A percentile compares a stretch with the other conserved stretches of the same genome.
These are phyloP conservation scores for Bradypodion pumilum DNA, from an alignment of 2,797 vertebrate genomes.

Conservation along the genomic window DNA sequence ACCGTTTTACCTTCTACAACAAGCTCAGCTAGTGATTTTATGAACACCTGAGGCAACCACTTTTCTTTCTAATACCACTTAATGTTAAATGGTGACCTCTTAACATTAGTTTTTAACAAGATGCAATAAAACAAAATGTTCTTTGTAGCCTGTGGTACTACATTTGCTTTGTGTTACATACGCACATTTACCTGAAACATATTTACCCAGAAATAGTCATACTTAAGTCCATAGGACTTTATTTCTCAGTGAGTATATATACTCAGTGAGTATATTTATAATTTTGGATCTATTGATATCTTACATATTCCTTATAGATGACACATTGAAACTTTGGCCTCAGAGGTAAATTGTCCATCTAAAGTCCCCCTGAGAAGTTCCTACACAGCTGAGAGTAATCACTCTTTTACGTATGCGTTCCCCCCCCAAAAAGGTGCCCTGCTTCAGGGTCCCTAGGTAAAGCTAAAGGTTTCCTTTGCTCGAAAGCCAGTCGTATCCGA, in stretches of 20 bases:
- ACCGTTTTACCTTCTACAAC: conserved; percentile 17
- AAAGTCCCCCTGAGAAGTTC: background rate
- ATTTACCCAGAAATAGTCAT: conserved; percentile 28
- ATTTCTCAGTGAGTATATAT: background rate
- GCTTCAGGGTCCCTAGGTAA: background rate
- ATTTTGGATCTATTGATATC: background rate
- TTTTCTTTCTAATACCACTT: background rate
- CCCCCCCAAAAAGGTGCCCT: background rate
- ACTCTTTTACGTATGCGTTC: background rate
- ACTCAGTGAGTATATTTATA: background rate
- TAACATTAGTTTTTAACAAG: conserved; percentile 21
- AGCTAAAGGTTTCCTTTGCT: too few relatives aligned
- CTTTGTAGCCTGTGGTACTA: conserved; percentile 29
- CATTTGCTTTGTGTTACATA: background rate
- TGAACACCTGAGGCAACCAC: conserved; percentile 15
- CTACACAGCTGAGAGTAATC: background rate
- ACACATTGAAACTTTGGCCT: background rate
- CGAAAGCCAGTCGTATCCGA: too few relatives aligned
- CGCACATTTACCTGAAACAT: background rate
- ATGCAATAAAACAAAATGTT: conserved; percentile 54
- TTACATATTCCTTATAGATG: background rate
- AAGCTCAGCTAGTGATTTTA: conserved; percentile 25
- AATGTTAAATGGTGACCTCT: conserved; percentile 21
- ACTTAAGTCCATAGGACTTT: background rate
- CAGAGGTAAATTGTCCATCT: background rate